These are phyloP conservation scores for Leuctra nigra DNA, from an alignment of 2,888 invertebrate species.

Conservation along the genomic window DNA sequence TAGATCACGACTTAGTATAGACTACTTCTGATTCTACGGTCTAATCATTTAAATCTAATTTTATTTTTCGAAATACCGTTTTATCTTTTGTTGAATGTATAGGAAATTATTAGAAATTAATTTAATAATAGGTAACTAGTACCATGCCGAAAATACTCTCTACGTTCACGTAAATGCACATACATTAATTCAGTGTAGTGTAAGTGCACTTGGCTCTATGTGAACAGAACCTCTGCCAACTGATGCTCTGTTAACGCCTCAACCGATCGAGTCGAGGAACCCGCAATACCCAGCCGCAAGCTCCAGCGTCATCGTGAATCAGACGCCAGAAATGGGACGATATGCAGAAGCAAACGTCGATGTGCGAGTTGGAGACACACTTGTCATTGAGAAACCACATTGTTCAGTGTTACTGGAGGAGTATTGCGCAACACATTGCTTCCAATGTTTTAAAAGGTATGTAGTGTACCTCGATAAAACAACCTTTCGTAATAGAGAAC, in stretches of 20 bases:
- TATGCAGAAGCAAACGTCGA: slow-evolving; percentile 63
- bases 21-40: too few relatives aligned
- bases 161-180: too few relatives aligned
- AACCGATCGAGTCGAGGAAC: slow-evolving; percentile 35
- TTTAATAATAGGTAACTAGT: too few relatives aligned
- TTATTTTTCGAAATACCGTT: too few relatives aligned
- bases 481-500: too few relatives aligned
- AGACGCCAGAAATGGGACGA: slow-evolving; percentile 57
- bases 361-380: slow-evolving; percentile 63
- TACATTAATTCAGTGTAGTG: not conserved
- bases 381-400: slow-evolving; percentile 66
- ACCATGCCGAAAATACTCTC: too few relatives aligned
- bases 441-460: slow-evolving; percentile 61
- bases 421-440: slow-evolving; percentile 61
- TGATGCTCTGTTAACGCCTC: not conserved
- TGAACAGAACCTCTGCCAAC: slow-evolving; percentile 3
- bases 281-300: slow-evolving; percentile 54
- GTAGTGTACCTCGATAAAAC: too few relatives aligned
- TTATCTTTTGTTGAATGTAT: too few relatives aligned
- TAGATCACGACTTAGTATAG: too few relatives aligned
- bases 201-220: not conserved
- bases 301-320: slow-evolving; percentile 55
- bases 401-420: slow-evolving; percentile 63
- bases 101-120: too few relatives aligned
- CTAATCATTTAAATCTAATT: too few relatives aligned